A percentile compares a stretch with the other conserved stretches of the same genome.
These are phyloP conservation scores for Gasteruption jaculator DNA, from an alignment of 2,888 invertebrate species.

Conservation along the genomic window DNA sequence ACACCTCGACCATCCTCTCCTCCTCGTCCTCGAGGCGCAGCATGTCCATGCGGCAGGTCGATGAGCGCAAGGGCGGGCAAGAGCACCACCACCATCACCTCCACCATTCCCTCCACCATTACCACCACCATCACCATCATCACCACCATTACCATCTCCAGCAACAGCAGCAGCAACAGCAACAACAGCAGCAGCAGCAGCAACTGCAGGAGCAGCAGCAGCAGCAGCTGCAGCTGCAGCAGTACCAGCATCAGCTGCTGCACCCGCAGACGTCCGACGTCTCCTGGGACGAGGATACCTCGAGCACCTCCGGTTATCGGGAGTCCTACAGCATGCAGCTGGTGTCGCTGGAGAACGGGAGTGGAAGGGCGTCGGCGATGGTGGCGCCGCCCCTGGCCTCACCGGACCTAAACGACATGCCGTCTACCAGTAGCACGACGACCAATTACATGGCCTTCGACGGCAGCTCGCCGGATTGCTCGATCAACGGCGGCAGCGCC, in stretches of 20 bases:
- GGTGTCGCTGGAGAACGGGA: slow-evolving; percentile 57
- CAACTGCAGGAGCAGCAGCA: slow-evolving; percentile 24
- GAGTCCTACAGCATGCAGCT: slow-evolving; percentile 66
- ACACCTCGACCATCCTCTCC: too few species aligned
- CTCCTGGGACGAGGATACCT: slow-evolving; percentile 75
- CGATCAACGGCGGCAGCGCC: slow-evolving; percentile 63
- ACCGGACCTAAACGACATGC: slow-evolving; percentile 59
- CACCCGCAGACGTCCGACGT: slow-evolving; percentile 58
- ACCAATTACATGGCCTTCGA: slow-evolving; percentile 55
- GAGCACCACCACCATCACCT: slow-evolving; percentile 21
- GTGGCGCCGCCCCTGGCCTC: slow-evolving; percentile 60
- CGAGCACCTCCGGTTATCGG: slow-evolving; percentile 80
- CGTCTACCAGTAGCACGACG: slow-evolving; percentile 50
- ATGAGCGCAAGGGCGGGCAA: slow-evolving; percentile 11
- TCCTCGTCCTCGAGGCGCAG: slow-evolving; percentile 35
- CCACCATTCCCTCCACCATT: slow-evolving; percentile 27
- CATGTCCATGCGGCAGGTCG: slow-evolving; percentile 31
- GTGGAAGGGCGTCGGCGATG: slow-evolving; percentile 35
- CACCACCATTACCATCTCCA: slow-evolving; percentile 32
- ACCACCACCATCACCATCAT: slow-evolving; percentile 33
- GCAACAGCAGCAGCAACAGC: slow-evolving; percentile 24
- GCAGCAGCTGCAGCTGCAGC: slow-evolving; percentile 28
- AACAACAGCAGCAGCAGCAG: slow-evolving; percentile 26
- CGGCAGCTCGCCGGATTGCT: slow-evolving; percentile 58
- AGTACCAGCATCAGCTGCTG: slow-evolving; percentile 32